phyloP scores from a whole-genome alignment of 2,797 vertebrate genomes.

The Xenopus petersii region DNA sequence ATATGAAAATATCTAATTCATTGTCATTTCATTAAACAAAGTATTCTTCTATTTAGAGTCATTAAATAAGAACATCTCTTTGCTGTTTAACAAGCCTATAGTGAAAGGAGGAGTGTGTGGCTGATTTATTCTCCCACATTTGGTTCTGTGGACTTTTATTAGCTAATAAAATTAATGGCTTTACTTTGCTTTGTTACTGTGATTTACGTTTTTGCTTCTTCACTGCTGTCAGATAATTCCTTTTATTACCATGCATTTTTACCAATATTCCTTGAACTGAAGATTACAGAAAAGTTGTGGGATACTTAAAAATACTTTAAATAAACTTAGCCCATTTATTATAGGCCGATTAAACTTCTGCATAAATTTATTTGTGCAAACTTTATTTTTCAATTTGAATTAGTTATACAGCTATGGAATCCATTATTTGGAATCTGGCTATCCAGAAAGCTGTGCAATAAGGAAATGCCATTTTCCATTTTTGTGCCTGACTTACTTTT shows the following conservation, averaged over 20 bases:
- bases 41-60: conserved; percentile 11
- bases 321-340: no score
- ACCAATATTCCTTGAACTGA: neutral
- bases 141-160: conserved; percentile 31
- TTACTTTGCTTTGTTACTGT: conserved; percentile 12
- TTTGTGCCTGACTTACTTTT: no score
- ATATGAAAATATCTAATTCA: neutral
- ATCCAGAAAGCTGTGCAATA: no score
- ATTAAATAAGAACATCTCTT: conserved; percentile 19
- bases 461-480: no score
- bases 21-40: conserved; percentile 12
- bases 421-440: no score
- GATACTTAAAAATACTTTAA: no score
- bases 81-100: neutral
- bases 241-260: neutral
- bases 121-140: conserved; percentile 27
- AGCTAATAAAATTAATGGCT: conserved; percentile 35
- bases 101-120: neutral
- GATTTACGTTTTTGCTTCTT: conserved; percentile 3
- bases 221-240: conserved; percentile 25
- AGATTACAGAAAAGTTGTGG: neutral
- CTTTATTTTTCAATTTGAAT: no score
- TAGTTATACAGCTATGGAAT: no score
- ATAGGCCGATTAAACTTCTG: no score
- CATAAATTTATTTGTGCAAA: no score